Evolutionary conservation across 2,888 invertebrate species (phyloP).

Genomic region (Caenorhabditis sp.): DNA sequence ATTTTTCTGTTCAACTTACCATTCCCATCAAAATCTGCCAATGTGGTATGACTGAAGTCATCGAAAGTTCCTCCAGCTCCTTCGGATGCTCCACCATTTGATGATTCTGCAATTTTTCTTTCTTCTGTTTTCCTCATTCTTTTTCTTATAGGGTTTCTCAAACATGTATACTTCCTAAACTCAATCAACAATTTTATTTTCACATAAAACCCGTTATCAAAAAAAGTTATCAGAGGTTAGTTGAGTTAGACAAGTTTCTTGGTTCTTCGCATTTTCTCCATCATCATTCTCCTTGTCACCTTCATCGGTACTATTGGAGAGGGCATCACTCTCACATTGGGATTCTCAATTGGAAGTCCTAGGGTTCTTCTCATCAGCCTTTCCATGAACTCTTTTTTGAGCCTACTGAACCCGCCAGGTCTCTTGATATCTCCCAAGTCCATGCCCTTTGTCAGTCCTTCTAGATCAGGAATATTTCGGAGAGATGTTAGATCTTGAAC

Average conservation of each 20-base stretch:
- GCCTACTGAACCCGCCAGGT: constrained; percentile 63
- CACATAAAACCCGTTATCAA: neutral
- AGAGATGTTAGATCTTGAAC: constrained; percentile 59
- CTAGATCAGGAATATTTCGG: constrained; percentile 62
- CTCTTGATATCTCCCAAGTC: constrained; percentile 60
- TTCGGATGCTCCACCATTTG: constrained; percentile 50
- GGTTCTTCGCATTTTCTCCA: constrained; percentile 33
- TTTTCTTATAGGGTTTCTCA: too few species aligned
- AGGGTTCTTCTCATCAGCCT: constrained; percentile 58
- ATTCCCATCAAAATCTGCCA: constrained; percentile 39
- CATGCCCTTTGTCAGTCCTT: constrained; percentile 64
- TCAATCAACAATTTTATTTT: neutral
- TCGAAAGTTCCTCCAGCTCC: constrained; percentile 50
- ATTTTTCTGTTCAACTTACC: constrained; percentile 8
- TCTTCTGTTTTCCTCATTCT: neutral
- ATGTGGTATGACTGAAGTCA: neutral
- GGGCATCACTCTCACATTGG: constrained; percentile 37
- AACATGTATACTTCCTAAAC: too few species aligned
- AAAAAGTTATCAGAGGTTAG: neutral
- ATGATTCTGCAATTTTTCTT: constrained; percentile 37
- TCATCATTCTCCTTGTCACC: constrained; percentile 53
- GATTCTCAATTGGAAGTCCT: constrained; percentile 49
- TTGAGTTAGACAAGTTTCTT: neutral
- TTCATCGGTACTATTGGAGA: constrained; percentile 59
- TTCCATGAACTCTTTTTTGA: constrained; percentile 65